These are phyloP conservation scores for Rotaria sp. DNA, from an alignment of 2,888 invertebrate species.

Conservation along the genomic window DNA sequence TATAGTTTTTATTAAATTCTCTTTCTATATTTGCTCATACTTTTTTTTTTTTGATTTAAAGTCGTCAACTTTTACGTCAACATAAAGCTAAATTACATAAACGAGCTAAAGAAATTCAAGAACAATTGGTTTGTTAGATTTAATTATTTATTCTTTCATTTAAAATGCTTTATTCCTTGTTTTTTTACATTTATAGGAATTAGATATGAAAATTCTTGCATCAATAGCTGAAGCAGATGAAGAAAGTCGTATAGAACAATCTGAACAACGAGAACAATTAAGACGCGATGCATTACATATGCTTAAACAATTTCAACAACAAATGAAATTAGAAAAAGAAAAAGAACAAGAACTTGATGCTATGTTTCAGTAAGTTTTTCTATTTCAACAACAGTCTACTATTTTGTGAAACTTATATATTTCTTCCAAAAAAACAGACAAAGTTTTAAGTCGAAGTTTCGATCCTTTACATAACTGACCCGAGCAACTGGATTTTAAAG, in stretches of 20 bases:
- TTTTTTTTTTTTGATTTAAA: conserved; percentile 41
- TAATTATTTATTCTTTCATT: neutral
- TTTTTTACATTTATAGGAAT: conserved; percentile 45
- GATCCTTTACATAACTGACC: no score
- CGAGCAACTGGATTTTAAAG: no score
- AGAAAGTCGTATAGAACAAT: conserved; percentile 46
- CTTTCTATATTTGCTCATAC: conserved; percentile 40
- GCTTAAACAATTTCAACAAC: conserved; percentile 54
- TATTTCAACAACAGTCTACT: no score
- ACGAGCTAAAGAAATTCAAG: conserved; percentile 50
- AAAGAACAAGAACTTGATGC: conserved; percentile 54
- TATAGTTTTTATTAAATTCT: conserved; percentile 41
- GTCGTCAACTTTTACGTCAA: conserved; percentile 52
- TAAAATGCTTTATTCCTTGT: neutral
- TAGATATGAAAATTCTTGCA: conserved; percentile 49
- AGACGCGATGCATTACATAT: conserved; percentile 54
- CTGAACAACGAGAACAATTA: conserved; percentile 49
- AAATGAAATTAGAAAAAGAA: conserved; percentile 51
- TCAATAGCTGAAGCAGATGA: conserved; percentile 48
- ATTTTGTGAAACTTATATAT: no score
- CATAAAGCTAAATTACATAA: conserved; percentile 53
- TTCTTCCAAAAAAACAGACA: no score
- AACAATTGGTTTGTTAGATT: conserved; percentile 49
- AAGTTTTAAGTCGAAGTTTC: no score
- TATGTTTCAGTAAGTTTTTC: conserved; percentile 52